Percentiles rank a stretch among this genome's conserved stretches.
Evolutionary conservation across 2,888 invertebrate genomes (phyloP).

Genomic region (Helobdella robusta): DNA sequence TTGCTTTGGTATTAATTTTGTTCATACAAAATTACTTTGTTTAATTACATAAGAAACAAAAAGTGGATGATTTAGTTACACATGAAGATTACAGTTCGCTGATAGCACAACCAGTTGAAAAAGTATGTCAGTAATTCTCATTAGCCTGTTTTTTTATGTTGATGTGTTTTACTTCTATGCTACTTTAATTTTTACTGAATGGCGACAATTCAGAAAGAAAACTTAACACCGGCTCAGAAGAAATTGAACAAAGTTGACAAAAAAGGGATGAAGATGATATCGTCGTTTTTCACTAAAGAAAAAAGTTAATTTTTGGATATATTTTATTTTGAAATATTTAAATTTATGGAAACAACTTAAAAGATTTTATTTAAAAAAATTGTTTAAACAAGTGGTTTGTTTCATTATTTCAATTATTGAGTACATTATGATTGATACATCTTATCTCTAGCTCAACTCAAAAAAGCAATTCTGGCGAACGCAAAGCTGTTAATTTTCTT

Average conservation of each 20-base stretch:
- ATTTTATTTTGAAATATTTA: too few species aligned
- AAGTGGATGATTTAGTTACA: background rate
- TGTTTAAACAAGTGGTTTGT: too few species aligned
- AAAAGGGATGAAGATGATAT: constrained; percentile 10
- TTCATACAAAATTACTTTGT: background rate
- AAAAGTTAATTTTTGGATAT: too few species aligned
- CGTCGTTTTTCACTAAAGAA: constrained; percentile 10
- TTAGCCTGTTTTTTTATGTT: background rate
- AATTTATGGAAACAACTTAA: too few species aligned
- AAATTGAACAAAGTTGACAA: constrained; percentile 18
- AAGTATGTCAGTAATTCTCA: background rate
- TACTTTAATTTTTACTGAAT: background rate
- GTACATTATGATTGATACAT: too few species aligned
- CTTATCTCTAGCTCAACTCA: too few species aligned
- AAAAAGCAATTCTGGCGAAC: too few species aligned
- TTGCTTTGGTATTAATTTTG: background rate
- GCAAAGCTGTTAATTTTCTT: too few species aligned
- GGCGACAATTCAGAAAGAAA: constrained; percentile 13
- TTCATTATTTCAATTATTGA: too few species aligned
- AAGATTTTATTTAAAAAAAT: too few species aligned
- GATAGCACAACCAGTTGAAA: background rate
- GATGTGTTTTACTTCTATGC: background rate
- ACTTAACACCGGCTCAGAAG: constrained; percentile 7
- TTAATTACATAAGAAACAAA: background rate
- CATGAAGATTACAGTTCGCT: constrained; percentile 6